Evolutionary conservation across 2,797 vertebrate genomes (phyloP).

Genomic region (Argentina silus): DNA sequence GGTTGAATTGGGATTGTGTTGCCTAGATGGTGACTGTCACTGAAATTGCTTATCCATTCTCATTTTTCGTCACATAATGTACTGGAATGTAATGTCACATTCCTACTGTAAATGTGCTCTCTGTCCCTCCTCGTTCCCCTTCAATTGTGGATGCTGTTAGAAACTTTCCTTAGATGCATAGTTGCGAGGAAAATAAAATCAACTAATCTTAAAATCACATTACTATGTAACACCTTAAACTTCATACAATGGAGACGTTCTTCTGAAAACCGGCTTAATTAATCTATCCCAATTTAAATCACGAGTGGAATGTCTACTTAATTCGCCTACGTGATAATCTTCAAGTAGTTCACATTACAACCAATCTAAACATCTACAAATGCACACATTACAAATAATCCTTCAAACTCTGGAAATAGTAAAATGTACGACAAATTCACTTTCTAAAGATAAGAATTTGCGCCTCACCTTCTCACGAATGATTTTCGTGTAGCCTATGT

Average conservation of each 20-base stretch:
- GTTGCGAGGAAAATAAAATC: neutral
- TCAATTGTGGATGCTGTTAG: neutral
- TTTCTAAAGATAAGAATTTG: neutral
- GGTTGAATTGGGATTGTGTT: neutral
- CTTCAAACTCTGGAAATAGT: neutral
- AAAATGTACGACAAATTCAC: neutral
- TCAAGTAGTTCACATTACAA: slow-evolving; percentile 5
- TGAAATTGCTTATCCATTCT: neutral
- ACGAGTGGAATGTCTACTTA: neutral
- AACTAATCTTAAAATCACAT: neutral
- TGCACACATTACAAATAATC: neutral
- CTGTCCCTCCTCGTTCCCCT: neutral
- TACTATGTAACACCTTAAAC: neutral
- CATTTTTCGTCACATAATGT: too few species aligned
- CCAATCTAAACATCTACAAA: neutral
- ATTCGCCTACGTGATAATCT: neutral
- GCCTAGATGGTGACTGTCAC: neutral
- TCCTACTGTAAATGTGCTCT: neutral
- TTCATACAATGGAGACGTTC: neutral
- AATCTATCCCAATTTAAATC: neutral
- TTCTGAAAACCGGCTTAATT: neutral
- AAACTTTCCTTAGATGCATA: neutral
- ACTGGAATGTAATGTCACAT: neutral
- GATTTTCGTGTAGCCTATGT: slow-evolving; percentile 14
- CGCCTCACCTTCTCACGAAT: slow-evolving; percentile 61